Conservation (phyloP, 2,797 vertebrate genomes). For the Arctocebus calabarensis region DNA sequence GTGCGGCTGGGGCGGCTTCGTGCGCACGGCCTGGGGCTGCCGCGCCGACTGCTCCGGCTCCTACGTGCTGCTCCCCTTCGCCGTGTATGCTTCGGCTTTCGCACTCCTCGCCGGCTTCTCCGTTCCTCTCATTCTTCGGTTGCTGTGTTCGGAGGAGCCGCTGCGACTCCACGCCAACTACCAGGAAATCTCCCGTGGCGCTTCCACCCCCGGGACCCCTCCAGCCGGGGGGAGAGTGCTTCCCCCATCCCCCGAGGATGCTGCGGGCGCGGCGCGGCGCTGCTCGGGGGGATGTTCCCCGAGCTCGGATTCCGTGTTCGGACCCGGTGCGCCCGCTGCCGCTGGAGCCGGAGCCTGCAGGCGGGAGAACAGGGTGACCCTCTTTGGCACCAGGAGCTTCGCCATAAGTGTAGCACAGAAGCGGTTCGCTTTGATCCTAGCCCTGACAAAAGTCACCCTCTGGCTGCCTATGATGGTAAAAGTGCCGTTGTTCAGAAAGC, state of each 20-base stretch:
- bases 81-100: conserved; percentile 91
- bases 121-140: conserved; percentile 91
- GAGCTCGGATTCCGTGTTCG: conserved; percentile 74
- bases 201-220: conserved; percentile 86
- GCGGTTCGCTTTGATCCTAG: conserved; percentile 96
- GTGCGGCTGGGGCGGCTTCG: conserved; percentile 95
- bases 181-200: conserved; percentile 86
- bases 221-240: conserved; percentile 85
- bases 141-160: conserved; percentile 94
- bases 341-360: neutral
- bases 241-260: conserved; percentile 86
- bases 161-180: conserved; percentile 86
- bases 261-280: conserved; percentile 85
- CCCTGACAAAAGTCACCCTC: conserved; percentile 92
- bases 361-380: neutral
- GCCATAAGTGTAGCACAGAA: conserved; percentile 93
- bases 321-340: conserved; percentile 80
- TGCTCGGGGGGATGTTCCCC: conserved; percentile 86
- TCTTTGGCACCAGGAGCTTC: conserved; percentile 83
- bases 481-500: neutral
- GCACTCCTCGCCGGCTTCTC: conserved; percentile 91
- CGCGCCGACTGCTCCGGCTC: conserved; percentile 90
- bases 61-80: conserved; percentile 90
- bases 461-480: conserved; percentile 99
- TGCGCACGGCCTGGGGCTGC: conserved; percentile 93